Conservation (phyloP, 2,888 invertebrate genomes). For the Ormyrus rosae region DNA sequence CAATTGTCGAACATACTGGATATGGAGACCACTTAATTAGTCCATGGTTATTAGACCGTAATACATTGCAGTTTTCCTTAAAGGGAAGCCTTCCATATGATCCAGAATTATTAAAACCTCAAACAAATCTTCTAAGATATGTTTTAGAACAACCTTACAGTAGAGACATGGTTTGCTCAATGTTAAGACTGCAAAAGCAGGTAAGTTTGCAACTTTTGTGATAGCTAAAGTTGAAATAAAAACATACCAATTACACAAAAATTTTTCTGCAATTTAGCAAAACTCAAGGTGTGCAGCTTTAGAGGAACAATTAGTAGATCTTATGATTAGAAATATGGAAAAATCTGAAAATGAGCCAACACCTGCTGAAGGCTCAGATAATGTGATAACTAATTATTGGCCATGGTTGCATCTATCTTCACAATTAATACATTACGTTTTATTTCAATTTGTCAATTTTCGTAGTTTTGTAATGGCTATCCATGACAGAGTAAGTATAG, state of each 20-base stretch:
- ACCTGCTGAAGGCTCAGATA: conserved; percentile 79
- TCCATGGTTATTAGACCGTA: conserved; percentile 95
- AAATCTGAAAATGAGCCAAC: conserved; percentile 84
- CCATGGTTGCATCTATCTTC: conserved; percentile 96
- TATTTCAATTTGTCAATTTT: conserved; percentile 95
- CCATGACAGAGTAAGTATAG: conserved; percentile 83
- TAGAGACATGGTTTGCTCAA: conserved; percentile 96
- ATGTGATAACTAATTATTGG: conserved; percentile 84
- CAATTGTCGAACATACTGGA: conserved; percentile 94
- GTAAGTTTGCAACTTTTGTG: conserved; percentile 71
- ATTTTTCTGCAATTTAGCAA: conserved; percentile 75
- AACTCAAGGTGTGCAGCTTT: conserved; percentile 91
- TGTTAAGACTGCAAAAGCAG: conserved; percentile 95
- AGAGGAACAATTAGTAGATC: conserved; percentile 94
- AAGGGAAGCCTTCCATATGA: conserved; percentile 91
- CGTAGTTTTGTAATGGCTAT: conserved; percentile 93
- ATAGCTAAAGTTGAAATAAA: conserved; percentile 10
- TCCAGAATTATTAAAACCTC: conserved; percentile 90
- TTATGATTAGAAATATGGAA: conserved; percentile 95
- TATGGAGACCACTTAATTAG: conserved; percentile 93
- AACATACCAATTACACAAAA: neutral
- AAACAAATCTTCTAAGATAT: conserved; percentile 90
- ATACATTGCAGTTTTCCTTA: conserved; percentile 84
- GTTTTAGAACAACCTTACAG: conserved; percentile 97
- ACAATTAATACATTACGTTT: conserved; percentile 95